phyloP scores from a whole-genome alignment of 2,797 vertebrate species.

The Staurois parvus region DNA sequence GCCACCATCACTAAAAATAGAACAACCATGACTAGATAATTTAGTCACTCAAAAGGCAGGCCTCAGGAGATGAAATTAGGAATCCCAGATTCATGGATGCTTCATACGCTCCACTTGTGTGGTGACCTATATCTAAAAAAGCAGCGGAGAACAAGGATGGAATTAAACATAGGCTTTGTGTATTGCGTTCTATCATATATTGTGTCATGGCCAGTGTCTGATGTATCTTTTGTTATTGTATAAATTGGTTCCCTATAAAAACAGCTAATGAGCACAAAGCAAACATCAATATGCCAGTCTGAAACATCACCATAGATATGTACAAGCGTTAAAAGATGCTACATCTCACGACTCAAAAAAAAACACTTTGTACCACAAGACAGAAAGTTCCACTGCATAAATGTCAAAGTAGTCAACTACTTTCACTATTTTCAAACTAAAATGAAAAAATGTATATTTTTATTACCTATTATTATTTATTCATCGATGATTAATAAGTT shows the following conservation, averaged over 20 bases:
- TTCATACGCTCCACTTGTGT: conserved; percentile 6
- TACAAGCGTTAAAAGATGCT: background rate
- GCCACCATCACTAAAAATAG: conserved; percentile 67
- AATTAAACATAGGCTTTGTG: background rate
- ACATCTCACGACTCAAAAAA: background rate
- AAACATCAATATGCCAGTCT: background rate
- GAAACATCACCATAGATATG: background rate
- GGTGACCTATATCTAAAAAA: conserved; percentile 67
- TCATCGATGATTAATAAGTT: no score
- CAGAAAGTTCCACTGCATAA: background rate
- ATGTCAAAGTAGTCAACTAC: no score
- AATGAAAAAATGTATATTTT: no score
- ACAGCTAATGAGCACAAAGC: conserved; percentile 18
- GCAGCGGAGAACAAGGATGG: accelerated
- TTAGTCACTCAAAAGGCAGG: conserved; percentile 52
- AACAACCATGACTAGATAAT: conserved; percentile 60
- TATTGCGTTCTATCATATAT: background rate
- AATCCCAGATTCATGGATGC: conserved; percentile 39
- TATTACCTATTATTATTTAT: no score
- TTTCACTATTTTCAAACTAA: no score
- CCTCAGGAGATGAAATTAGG: conserved; percentile 31
- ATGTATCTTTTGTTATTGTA: conserved; percentile 21
- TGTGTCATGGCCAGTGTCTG: background rate
- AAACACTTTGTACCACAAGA: background rate
- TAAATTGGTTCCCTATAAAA: conserved; percentile 18